Percentiles rank a stretch among this genome's conserved stretches.
Evolutionary conservation across 1,140 invertebrate genomes (phyloP).

Genomic region (Apis cerana): DNA sequence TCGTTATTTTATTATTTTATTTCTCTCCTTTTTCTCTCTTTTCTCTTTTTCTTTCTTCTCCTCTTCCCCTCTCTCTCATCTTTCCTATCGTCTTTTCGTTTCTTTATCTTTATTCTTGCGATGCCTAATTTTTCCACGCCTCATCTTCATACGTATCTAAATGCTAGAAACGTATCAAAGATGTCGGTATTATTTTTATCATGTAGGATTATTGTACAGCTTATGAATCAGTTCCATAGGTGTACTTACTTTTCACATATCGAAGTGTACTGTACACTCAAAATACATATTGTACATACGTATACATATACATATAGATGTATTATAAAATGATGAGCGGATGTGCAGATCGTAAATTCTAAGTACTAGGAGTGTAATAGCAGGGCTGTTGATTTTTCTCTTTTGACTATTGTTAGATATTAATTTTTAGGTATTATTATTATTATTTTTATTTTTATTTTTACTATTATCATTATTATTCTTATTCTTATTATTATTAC

Average conservation of each 20-base stretch:
- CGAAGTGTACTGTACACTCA: slow-evolving; percentile 64
- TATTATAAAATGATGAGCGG: slow-evolving; percentile 56
- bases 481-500: slow-evolving; percentile 5
- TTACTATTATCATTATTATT: slow-evolving; percentile 22
- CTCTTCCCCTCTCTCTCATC: slow-evolving; percentile 16
- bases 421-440: slow-evolving; percentile 55
- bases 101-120: background rate
- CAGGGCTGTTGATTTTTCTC: slow-evolving; percentile 63
- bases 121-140: background rate
- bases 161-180: slow-evolving; percentile 13
- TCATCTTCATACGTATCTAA: background rate
- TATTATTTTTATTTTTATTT: slow-evolving; percentile 4
- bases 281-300: slow-evolving; percentile 62
- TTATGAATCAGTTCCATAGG: slow-evolving; percentile 70
- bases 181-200: slow-evolving; percentile 42
- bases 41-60: background rate
- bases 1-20: slow-evolving; percentile 40
- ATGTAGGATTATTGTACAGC: slow-evolving; percentile 41
- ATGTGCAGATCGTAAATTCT: slow-evolving; percentile 46
- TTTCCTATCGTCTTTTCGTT: background rate
- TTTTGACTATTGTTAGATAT: slow-evolving; percentile 61
- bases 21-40: slow-evolving; percentile 8
- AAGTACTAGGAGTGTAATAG: slow-evolving; percentile 60
- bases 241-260: slow-evolving; percentile 74
- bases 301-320: slow-evolving; percentile 57